Conservation (phyloP, 2,113 vertebrate species). For the Ivindomyrus marchei region DNA sequence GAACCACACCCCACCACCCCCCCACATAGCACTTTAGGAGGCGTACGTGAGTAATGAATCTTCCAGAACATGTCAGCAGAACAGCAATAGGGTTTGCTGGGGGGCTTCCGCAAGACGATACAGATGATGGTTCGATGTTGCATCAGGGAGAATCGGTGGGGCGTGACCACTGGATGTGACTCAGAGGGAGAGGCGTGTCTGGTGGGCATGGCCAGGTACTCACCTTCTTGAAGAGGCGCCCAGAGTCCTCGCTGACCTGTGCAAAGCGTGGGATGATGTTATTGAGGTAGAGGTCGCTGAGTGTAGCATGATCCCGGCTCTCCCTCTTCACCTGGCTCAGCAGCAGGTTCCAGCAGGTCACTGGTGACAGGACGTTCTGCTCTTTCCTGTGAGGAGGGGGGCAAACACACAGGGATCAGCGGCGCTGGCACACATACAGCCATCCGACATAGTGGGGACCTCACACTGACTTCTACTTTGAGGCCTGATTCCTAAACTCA, state of each 20-base stretch:
- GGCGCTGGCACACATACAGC: neutral
- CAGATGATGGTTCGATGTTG: neutral
- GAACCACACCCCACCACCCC: neutral
- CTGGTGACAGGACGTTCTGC: constrained; percentile 85
- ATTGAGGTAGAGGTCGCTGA: constrained; percentile 98
- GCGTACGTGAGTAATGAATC: neutral
- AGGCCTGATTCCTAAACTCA: neutral
- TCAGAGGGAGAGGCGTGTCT: neutral
- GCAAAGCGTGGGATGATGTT: constrained; percentile 96
- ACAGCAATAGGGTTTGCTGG: neutral
- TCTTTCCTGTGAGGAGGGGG: constrained; percentile 71
- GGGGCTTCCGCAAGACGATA: neutral
- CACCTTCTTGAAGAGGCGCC: constrained; percentile 97
- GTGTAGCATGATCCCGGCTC: constrained; percentile 91
- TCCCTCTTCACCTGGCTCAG: constrained; percentile 93
- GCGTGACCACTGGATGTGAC: neutral
- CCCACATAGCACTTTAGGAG: neutral
- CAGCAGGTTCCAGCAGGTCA: constrained; percentile 97
- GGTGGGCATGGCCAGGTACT: constrained; percentile 2
- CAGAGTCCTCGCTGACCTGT: constrained; percentile 94
- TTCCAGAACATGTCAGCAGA: neutral
- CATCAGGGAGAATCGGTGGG: neutral
- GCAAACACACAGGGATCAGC: neutral
- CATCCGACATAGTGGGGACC: neutral
- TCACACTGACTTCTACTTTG: neutral